A percentile compares a stretch with the other conserved stretches of the same genome.
Conservation (phyloP, 2,888 invertebrate genomes). For the Laspeyria flexula region DNA sequence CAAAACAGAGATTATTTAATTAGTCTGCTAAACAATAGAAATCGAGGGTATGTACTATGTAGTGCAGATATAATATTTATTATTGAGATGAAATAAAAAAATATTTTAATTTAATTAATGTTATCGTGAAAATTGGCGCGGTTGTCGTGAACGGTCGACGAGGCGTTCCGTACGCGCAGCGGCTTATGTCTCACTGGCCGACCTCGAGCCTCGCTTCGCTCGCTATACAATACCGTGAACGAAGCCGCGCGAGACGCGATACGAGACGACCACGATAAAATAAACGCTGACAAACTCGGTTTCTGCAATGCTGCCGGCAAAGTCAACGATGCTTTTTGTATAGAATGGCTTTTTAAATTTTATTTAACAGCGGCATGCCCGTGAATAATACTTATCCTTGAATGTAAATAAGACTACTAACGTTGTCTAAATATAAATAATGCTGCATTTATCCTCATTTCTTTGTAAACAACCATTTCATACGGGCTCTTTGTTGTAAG, state of each 20-base stretch:
- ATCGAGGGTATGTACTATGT: not conserved
- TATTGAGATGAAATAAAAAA: not conserved
- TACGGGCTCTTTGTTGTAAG: constrained; percentile 13
- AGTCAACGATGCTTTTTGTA: constrained; percentile 25
- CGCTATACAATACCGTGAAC: constrained; percentile 14
- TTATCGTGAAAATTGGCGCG: constrained; percentile 62
- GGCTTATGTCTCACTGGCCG: constrained; percentile 64
- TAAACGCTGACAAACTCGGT: constrained; percentile 51
- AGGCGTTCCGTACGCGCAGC: constrained; percentile 62
- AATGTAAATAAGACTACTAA: constrained; percentile 17
- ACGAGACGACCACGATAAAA: constrained; percentile 49
- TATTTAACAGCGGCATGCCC: constrained; percentile 17
- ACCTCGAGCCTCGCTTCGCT: constrained; percentile 21
- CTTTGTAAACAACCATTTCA: constrained; percentile 10
- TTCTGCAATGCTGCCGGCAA: constrained; percentile 30
- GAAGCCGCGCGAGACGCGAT: constrained; percentile 32
- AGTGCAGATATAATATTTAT: not conserved
- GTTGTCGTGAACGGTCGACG: constrained; percentile 39
- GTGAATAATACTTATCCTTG: constrained; percentile 18
- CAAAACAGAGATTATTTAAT: constrained; percentile 11
- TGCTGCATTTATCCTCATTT: constrained; percentile 17
- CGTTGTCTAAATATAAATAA: constrained; percentile 23
- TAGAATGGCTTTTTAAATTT: constrained; percentile 21
- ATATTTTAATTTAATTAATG: constrained; percentile 37
- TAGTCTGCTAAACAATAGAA: not conserved